Percentiles rank a stretch among this genome's conserved stretches.
phyloP scores from a whole-genome alignment of 2,797 vertebrate genomes.

The Microchirus variegatus region DNA sequence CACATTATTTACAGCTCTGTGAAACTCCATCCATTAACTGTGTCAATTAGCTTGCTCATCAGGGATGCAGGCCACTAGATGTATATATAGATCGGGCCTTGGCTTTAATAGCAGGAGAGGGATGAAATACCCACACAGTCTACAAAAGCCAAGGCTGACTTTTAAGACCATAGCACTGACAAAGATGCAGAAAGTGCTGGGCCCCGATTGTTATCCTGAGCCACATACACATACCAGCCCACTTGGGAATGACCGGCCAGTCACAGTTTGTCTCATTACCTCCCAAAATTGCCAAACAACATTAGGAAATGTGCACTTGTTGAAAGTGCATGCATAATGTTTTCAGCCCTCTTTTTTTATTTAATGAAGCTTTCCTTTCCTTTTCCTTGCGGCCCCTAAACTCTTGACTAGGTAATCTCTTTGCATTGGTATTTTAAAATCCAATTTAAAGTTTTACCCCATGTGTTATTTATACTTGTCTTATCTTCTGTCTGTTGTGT shows the following conservation, averaged over 20 bases:
- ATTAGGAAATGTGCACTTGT: no score
- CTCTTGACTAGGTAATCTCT: no score
- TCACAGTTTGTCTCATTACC: constrained; percentile 38
- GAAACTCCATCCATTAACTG: constrained; percentile 77
- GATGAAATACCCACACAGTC: constrained; percentile 49
- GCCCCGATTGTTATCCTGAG: constrained; percentile 33
- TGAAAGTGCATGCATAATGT: constrained; percentile 5
- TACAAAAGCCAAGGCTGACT: constrained; percentile 49
- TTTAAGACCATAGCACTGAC: constrained; percentile 42
- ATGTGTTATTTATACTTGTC: no score
- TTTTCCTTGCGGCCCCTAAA: no score
- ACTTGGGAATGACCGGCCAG: constrained; percentile 12
- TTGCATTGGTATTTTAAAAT: no score
- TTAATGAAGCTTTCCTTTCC: no score
- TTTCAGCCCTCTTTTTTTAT: no score
- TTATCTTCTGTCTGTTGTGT: no score
- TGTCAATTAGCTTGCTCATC: constrained; percentile 78
- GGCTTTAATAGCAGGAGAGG: constrained; percentile 61
- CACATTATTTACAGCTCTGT: constrained; percentile 79
- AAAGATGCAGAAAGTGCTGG: constrained; percentile 29
- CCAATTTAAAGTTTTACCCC: no score
- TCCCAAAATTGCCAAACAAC: background rate
- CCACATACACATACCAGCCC: constrained; percentile 34
- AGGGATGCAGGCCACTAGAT: constrained; percentile 65
- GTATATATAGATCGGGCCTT: constrained; percentile 70